Conservation (phyloP, 2,113 vertebrate genomes). For the Entosphenus tridentatus region DNA sequence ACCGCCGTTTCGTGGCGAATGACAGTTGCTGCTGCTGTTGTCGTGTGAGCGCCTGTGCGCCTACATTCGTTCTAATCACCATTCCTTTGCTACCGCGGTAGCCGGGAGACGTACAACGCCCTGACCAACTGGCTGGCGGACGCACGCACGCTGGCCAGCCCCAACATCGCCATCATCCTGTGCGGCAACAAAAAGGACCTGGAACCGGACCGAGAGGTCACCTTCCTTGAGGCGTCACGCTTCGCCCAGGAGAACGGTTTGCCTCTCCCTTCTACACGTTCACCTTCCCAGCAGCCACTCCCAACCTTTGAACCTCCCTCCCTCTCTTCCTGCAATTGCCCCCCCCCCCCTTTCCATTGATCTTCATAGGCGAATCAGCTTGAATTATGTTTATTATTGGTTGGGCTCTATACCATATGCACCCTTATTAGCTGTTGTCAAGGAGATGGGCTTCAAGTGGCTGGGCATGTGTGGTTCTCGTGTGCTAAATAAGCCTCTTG, state of each 20-base stretch:
- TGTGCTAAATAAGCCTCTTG: no score
- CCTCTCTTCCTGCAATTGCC: neutral
- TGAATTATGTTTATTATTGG: neutral
- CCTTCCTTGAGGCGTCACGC: constrained; percentile 62
- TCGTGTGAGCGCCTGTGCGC: neutral
- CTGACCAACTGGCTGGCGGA: constrained; percentile 70
- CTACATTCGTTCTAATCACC: neutral
- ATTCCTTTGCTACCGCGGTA: constrained; percentile 12
- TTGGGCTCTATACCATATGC: no score
- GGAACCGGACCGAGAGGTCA: constrained; percentile 63
- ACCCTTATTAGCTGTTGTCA: no score
- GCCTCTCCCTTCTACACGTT: neutral
- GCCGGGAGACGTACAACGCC: constrained; percentile 63
- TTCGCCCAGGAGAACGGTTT: constrained; percentile 74
- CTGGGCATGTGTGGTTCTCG: no score
- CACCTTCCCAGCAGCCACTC: no score
- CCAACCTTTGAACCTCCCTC: neutral
- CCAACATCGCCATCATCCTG: constrained; percentile 67
- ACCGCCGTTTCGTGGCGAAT: neutral
- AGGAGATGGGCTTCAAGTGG: no score
- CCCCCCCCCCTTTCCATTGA: neutral
- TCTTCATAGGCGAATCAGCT: neutral
- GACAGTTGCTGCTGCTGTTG: neutral
- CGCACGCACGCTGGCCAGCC: constrained; percentile 58
- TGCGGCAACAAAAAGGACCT: constrained; percentile 81